Conservation (phyloP, 2,797 vertebrate genomes). For the Yasuhikotakia modesta region DNA sequence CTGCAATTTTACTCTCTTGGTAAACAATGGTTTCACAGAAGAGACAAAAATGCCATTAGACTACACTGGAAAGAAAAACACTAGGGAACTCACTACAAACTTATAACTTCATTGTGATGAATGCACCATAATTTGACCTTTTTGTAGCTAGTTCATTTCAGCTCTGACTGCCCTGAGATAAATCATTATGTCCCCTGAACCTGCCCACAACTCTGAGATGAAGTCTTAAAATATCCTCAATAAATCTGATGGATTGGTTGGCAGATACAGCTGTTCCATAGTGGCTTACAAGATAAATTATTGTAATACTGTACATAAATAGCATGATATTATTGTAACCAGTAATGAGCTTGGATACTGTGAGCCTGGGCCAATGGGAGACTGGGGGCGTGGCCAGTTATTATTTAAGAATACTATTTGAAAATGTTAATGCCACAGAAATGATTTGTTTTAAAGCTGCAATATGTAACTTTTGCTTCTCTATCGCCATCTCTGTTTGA, state of each 20-base stretch:
- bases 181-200: constrained; percentile 11
- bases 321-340: background rate
- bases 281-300: constrained; percentile 15
- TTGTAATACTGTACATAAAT: constrained; percentile 12
- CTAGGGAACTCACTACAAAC: constrained; percentile 3
- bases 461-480: too few relatives aligned
- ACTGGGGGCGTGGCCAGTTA: background rate
- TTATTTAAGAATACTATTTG: background rate
- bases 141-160: background rate
- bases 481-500: too few relatives aligned
- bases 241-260: constrained; percentile 31
- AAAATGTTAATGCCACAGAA: background rate
- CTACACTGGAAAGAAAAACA: background rate
- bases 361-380: background rate
- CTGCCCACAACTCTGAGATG: constrained; percentile 7
- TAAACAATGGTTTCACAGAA: constrained; percentile 21
- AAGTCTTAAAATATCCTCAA: constrained; percentile 19
- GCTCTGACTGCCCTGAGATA: constrained; percentile 7
- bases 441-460: background rate
- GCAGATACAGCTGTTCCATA: background rate
- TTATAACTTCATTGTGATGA: constrained; percentile 8
- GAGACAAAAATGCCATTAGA: constrained; percentile 19
- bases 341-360: background rate
- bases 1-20: background rate
- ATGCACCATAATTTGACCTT: background rate